phyloP scores from a whole-genome alignment of 2,888 invertebrate genomes.

The Lithophane leautieri region DNA sequence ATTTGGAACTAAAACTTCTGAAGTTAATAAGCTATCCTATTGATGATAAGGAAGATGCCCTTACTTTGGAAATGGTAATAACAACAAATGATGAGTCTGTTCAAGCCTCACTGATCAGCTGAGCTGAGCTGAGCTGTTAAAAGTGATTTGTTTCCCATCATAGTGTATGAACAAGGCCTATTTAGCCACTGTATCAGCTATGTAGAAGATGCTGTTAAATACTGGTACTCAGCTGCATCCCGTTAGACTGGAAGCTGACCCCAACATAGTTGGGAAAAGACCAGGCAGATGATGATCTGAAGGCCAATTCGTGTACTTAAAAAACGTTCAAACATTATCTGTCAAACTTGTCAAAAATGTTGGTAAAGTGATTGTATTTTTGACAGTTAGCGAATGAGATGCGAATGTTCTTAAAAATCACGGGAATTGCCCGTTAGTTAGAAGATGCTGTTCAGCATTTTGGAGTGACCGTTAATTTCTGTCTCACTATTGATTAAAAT shows the following conservation, averaged over 20 bases:
- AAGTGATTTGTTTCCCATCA: not conserved
- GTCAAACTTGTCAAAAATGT: too few relatives aligned
- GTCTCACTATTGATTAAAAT: not conserved
- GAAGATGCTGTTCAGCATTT: not conserved
- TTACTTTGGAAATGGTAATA: slow-evolving; percentile 65
- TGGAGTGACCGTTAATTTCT: not conserved
- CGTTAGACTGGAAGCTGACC: not conserved
- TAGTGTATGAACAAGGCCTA: not conserved
- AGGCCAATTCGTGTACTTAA: too few relatives aligned
- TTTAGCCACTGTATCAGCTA: not conserved
- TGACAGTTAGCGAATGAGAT: too few relatives aligned
- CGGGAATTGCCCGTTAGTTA: not conserved
- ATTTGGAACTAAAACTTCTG: slow-evolving; percentile 70
- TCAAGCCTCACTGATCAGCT: not conserved
- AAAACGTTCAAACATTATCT: too few relatives aligned
- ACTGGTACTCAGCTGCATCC: not conserved
- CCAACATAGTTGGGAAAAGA: not conserved
- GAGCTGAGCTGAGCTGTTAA: too few relatives aligned
- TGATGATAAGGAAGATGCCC: slow-evolving; percentile 61
- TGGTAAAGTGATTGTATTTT: too few relatives aligned
- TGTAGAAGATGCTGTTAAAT: not conserved
- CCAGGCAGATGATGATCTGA: not conserved
- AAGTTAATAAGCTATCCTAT: slow-evolving; percentile 73
- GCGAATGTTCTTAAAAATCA: too few relatives aligned
- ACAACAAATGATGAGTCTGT: not conserved